Evolutionary conservation across 1,140 invertebrate genomes (phyloP), one percentile per base, ranked within the genome.

Genomic region (Zophobas atratus): DNA sequence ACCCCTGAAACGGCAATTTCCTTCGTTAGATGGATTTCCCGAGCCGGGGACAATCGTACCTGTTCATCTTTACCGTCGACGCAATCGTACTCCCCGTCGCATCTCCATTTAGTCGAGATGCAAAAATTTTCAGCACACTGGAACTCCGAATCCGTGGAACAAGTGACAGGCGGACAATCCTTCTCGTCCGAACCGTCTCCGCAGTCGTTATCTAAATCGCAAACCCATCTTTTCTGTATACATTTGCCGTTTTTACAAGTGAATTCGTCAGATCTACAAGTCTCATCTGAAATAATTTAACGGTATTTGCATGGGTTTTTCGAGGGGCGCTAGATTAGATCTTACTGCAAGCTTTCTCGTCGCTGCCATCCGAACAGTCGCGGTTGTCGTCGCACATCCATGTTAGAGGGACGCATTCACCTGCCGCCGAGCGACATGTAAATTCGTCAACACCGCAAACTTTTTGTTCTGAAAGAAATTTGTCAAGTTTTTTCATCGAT

Each of bases 331-430:
- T 43, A 6, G 20, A 33, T 48, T 8, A 81, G 75, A 81, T 88
- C 94, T 95, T 95, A 96, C 95, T 96, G 92, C 95, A 97, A 82
- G 92, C 86, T 63, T 89, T 85, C 86, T 97, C 95, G 88, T 98
- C 97, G 79, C 95, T 96, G 81, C 92, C 94, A 87, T 97, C 95
- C 71, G 91, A 91, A 89, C 97, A 98, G 89, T 98, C 96, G 39
- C 89, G 86, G 85, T 93, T 94, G 84, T 93, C 93, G 87, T 98
- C 96, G 86, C 97, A 98, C 90, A 96, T 95, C 96, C 96, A 98
- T 46, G 94, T 93, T 81, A 96, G 89, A 70, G 95, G 94, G 76
- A 98, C 94, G 86, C 96, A 98, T 88, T 96, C 94, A 56, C 94
- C 94, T 72, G 90, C 90, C 77, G 89, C 90, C 43, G 91, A 92